Conservation (phyloP, 2,113 vertebrate genomes). For the Ailurus styani region DNA sequence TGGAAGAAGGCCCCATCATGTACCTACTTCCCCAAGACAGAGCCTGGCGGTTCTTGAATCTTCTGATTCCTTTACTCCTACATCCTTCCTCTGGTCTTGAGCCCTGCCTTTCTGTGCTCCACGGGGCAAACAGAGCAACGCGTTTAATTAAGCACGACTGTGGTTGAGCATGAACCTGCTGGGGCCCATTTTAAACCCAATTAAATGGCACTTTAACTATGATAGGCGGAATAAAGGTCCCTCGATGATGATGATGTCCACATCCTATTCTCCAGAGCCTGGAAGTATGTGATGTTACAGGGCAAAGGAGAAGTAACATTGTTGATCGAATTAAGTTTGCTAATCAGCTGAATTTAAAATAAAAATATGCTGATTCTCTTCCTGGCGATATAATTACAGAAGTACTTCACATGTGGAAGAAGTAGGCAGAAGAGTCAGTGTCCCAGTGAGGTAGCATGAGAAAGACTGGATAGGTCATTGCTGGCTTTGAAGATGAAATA, state of each 20-base stretch:
- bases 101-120: neutral
- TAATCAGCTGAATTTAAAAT: neutral
- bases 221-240: neutral
- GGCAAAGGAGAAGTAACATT: neutral
- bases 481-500: slow-evolving; percentile 14
- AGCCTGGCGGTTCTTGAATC: neutral
- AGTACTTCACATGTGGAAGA: neutral
- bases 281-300: neutral
- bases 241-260: neutral
- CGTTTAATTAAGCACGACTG: neutral
- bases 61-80: neutral
- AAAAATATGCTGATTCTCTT: neutral
- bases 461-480: neutral
- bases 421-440: neutral
- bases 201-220: neutral
- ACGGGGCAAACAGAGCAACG: neutral
- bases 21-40: neutral
- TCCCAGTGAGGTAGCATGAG: neutral
- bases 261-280: neutral
- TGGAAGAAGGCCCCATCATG: neutral
- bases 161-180: neutral
- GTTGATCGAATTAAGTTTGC: neutral
- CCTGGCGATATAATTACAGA: neutral
- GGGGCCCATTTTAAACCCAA: neutral
- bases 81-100: neutral